These are phyloP conservation scores for Achatina immaculata DNA, from an alignment of 1,140 invertebrate species.

Conservation along the genomic window DNA sequence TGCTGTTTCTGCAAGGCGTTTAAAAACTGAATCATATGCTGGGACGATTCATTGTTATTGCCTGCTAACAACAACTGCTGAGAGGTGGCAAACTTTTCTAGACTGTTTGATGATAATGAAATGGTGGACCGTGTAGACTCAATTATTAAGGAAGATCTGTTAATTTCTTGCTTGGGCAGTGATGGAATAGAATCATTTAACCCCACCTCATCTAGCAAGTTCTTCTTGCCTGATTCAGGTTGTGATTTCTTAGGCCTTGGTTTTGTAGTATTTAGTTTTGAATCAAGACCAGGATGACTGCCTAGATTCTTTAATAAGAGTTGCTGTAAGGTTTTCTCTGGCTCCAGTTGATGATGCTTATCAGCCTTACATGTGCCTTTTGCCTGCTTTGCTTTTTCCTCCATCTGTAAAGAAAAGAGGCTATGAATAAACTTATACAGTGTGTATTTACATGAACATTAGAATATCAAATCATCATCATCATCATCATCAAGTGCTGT, in stretches of 20 bases:
- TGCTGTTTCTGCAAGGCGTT: slow-evolving; percentile 5
- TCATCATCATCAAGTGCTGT: too few species aligned
- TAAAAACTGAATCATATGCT: slow-evolving; percentile 9
- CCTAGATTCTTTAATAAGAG: slow-evolving; percentile 9
- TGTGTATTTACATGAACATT: too few species aligned
- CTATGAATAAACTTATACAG: too few species aligned
- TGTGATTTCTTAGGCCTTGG: slow-evolving; percentile 3
- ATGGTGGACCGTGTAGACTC: slow-evolving; percentile 35
- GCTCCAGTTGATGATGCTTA: slow-evolving; percentile 10
- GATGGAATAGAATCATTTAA: background rate
- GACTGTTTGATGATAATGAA: background rate
- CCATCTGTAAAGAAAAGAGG: slow-evolving; percentile 44
- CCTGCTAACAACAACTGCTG: slow-evolving; percentile 10
- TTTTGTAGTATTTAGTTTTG: slow-evolving; percentile 5
- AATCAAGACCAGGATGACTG: background rate
- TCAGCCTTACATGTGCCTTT: slow-evolving; percentile 22
- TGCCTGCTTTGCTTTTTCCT: slow-evolving; percentile 56
- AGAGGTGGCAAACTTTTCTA: slow-evolving; percentile 15
- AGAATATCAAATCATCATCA: too few species aligned
- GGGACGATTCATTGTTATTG: slow-evolving; percentile 5
- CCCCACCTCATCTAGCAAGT: background rate
- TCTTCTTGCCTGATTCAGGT: background rate
- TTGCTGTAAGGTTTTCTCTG: slow-evolving; percentile 10
- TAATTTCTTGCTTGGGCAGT: slow-evolving; percentile 20
- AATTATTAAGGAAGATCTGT: slow-evolving; percentile 33